Evolutionary conservation across 2,888 invertebrate genomes (phyloP).

Genomic region (Holacanthella duospinosa): DNA sequence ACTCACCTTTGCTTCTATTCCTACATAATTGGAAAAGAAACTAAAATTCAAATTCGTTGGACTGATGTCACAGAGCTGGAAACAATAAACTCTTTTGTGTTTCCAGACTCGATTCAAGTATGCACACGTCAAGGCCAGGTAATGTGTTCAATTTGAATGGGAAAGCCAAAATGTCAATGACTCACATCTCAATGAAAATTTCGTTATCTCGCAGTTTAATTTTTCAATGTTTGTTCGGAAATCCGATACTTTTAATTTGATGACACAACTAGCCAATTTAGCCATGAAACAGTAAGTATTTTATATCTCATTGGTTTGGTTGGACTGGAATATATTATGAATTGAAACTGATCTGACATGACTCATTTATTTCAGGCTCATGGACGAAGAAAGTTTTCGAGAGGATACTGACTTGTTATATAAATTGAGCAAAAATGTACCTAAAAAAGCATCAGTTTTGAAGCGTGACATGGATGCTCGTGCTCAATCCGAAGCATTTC

Average conservation of each 20-base stretch:
- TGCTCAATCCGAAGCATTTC: constrained; percentile 83
- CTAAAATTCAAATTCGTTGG: constrained; percentile 79
- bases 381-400: constrained; percentile 83
- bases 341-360: background rate
- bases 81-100: constrained; percentile 62
- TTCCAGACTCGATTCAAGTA: constrained; percentile 77
- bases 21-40: constrained; percentile 82
- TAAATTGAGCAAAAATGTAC: constrained; percentile 75
- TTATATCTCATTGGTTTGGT: background rate
- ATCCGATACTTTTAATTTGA: constrained; percentile 77
- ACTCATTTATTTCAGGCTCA: constrained; percentile 65
- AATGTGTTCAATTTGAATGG: constrained; percentile 13
- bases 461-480: constrained; percentile 91
- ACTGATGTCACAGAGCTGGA: constrained; percentile 72
- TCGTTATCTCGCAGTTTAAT: constrained; percentile 53
- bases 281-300: constrained; percentile 73
- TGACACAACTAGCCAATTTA: constrained; percentile 91
- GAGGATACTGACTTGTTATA: constrained; percentile 75
- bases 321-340: background rate
- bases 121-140: constrained; percentile 67
- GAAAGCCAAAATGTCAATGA: too few relatives aligned
- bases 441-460: constrained; percentile 80
- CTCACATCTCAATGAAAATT: too few relatives aligned
- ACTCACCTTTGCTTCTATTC: constrained; percentile 94
- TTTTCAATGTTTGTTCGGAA: constrained; percentile 86